A percentile compares a stretch with the other conserved stretches of the same genome.
phyloP scores from a whole-genome alignment of 2,888 invertebrate genomes.

The Brachypterus glaber region DNA sequence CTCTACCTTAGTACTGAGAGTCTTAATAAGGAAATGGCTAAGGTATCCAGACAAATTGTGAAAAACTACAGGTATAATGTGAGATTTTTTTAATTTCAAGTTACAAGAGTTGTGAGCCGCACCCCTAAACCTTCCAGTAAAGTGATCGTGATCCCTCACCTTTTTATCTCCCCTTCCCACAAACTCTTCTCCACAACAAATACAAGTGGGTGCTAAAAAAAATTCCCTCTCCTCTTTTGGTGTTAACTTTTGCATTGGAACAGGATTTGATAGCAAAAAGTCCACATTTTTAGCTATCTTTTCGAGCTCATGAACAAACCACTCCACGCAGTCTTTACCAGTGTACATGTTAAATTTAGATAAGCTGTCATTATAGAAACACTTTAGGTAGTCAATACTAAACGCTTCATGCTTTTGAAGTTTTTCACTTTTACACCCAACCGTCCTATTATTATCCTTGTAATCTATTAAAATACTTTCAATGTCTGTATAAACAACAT shows the following conservation, averaged over 20 bases:
- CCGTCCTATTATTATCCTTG: not conserved
- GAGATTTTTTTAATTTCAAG: not conserved
- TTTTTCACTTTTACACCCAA: not conserved
- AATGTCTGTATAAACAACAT: not conserved
- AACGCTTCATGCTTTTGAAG: not conserved
- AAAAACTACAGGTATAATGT: no score
- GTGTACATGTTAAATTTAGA: not conserved
- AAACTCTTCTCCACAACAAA: not conserved
- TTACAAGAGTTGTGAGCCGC: not conserved
- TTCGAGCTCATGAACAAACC: not conserved
- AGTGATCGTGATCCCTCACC: not conserved
- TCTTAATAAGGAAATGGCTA: no score
- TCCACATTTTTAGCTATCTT: not conserved
- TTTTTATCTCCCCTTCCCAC: not conserved
- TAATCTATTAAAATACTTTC: not conserved
- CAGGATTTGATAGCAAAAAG: not conserved
- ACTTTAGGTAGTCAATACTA: not conserved
- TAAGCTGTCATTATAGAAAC: not conserved
- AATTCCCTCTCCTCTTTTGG: no score
- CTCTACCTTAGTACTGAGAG: not conserved
- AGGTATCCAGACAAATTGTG: no score
- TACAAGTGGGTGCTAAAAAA: not conserved
- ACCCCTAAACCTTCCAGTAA: not conserved
- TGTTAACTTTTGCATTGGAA: conserved; percentile 1
- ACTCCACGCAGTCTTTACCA: not conserved